Percentiles rank a stretch among this genome's conserved stretches.
These are phyloP conservation scores for Campylomormyrus numenius DNA, from an alignment of 2,113 vertebrate genomes.

Conservation along the genomic window DNA sequence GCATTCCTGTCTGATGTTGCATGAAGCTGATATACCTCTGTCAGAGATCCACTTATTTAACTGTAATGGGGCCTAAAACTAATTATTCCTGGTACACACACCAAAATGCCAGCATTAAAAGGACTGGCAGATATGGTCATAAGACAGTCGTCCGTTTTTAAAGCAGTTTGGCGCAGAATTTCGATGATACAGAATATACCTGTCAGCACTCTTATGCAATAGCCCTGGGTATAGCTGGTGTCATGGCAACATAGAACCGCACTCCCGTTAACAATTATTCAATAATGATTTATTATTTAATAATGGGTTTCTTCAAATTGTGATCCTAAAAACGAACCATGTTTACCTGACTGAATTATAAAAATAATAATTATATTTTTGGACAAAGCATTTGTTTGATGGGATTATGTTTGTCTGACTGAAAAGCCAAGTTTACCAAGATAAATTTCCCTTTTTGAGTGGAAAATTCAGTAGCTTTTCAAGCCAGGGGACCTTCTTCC, in stretches of 20 bases:
- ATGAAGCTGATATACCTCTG: neutral
- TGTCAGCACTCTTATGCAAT: neutral
- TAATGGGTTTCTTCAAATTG: neutral
- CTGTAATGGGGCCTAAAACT: neutral
- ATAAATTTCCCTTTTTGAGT: neutral
- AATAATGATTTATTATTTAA: too few relatives aligned
- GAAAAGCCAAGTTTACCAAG: neutral
- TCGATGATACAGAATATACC: neutral
- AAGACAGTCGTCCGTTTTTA: slow-evolving; percentile 1
- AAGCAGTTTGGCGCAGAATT: neutral
- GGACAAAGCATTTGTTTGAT: neutral
- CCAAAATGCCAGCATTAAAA: neutral
- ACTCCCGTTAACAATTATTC: neutral
- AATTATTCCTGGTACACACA: neutral
- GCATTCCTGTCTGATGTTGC: neutral
- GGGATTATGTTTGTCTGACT: neutral
- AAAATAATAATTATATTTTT: neutral
- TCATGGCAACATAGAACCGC: neutral
- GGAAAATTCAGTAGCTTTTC: neutral
- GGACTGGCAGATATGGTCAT: neutral
- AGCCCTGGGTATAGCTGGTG: slow-evolving; percentile 6
- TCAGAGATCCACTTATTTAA: neutral
- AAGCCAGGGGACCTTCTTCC: neutral
- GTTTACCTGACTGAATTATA: neutral
- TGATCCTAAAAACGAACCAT: neutral